phyloP scores from a whole-genome alignment of 2,797 vertebrate genomes.

The Florisuga fusca region DNA sequence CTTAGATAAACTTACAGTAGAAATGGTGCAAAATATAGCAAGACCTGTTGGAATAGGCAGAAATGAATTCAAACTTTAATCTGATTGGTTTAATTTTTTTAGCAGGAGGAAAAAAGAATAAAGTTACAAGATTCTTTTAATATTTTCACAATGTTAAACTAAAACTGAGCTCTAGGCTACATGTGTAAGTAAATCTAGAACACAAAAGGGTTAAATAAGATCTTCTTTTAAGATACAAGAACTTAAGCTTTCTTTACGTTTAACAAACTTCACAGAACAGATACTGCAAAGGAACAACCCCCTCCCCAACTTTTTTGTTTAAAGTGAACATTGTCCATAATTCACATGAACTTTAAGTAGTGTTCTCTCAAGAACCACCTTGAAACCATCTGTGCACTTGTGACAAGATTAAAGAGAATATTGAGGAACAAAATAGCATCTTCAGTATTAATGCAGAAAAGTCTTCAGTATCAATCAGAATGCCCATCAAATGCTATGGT shows the following conservation, averaged over 20 bases:
- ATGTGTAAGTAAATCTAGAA: conserved; percentile 96
- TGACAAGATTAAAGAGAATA: conserved; percentile 65
- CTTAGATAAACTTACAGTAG: conserved; percentile 11
- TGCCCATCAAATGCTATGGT: conserved; percentile 68
- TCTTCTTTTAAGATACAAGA: conserved; percentile 89
- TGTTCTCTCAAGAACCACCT: conserved; percentile 73
- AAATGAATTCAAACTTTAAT: conserved; percentile 79
- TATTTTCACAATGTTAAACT: conserved; percentile 93
- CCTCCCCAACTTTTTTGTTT: conserved; percentile 62
- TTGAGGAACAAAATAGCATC: conserved; percentile 68
- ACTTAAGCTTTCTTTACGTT: conserved; percentile 86
- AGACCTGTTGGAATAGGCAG: conserved; percentile 68
- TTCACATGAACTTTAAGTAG: conserved; percentile 74
- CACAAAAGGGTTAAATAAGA: conserved; percentile 97
- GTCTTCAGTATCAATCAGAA: conserved; percentile 60
- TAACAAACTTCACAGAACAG: conserved; percentile 88
- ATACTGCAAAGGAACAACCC: conserved; percentile 84
- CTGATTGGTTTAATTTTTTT: conserved; percentile 84
- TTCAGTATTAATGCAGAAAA: conserved; percentile 67
- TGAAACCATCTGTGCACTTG: conserved; percentile 70
- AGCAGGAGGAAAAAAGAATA: conserved; percentile 87
- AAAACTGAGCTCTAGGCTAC: conserved; percentile 94
- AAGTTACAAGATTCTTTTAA: conserved; percentile 88
- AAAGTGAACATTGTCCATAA: conserved; percentile 71
- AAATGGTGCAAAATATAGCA: conserved; percentile 52